Evolutionary conservation across 2,888 invertebrate species (phyloP).

Genomic region (Andrena fulva): DNA sequence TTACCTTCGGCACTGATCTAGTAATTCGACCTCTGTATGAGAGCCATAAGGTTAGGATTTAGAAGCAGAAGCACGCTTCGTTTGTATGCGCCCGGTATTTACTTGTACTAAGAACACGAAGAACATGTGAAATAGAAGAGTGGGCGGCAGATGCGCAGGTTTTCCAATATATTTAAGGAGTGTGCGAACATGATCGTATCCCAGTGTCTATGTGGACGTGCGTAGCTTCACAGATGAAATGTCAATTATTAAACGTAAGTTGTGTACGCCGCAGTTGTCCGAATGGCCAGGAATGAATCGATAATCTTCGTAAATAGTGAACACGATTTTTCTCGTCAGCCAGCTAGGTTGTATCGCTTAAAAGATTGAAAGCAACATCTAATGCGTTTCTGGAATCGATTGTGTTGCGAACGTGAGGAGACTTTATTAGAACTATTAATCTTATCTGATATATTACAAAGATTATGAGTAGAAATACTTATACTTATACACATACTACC

Average conservation of each 20-base stretch:
- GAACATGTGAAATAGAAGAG: constrained; percentile 59
- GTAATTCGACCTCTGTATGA: not conserved
- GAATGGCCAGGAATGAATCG: constrained; percentile 60
- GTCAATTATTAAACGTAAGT: constrained; percentile 53
- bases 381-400: not conserved
- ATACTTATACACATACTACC: too few relatives aligned
- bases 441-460: too few relatives aligned
- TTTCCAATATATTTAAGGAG: constrained; percentile 57
- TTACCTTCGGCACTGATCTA: constrained; percentile 13
- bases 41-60: constrained; percentile 32
- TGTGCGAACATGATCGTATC: constrained; percentile 3
- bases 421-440: not conserved
- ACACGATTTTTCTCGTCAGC: constrained; percentile 41
- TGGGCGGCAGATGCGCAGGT: constrained; percentile 52
- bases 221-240: constrained; percentile 27
- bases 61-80: constrained; percentile 21
- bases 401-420: not conserved
- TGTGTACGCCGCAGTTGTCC: constrained; percentile 36
- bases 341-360: not conserved
- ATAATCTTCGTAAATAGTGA: constrained; percentile 62
- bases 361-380: constrained; percentile 24
- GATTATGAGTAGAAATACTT: too few relatives aligned
- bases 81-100: constrained; percentile 44
- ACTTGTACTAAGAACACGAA: constrained; percentile 36
- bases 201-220: constrained; percentile 1